Base-by-base conservation (phyloP, 2,888 invertebrate species). In the Scelioninae gen. 1 region DNA sequence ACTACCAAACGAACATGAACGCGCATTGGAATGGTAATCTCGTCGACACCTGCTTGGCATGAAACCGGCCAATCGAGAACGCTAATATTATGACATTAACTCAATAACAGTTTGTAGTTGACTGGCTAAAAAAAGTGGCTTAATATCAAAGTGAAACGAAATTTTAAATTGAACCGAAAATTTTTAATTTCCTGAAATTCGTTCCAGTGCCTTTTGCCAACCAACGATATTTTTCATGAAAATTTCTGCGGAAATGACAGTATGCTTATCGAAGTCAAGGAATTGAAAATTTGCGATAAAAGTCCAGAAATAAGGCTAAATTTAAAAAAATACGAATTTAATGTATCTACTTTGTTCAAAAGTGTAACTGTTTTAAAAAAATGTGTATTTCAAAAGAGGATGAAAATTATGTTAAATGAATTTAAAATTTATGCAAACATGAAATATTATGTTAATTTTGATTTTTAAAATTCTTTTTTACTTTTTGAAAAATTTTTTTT, bases 31-130 rank as follows among this genome's bases (percentile, higher is more conserved):
- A 62, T 43, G 45, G 63, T 78, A 79, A 79, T 79, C 51, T 53
- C 45, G 2, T 31, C 60, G 66, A 62, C 78, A 72, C 45, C 78
- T 58, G 38, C 58, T 69, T 43, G 31, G 34, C 9, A 10, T 13
- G 43, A 43, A 29, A 34, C 43, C 16, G 13, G 53, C 68, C 53
- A 38, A 47, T 43, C 47, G 53, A 76, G 60, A 68, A 55, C 76
- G 45, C 62, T 76, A 76, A 76, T 68, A 76, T 76, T 76, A 62
- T 76, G 53, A 68, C 76, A 55, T 62, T 51, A 51, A 62, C 62
- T 76, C 58, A 68, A 76, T 76, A 76, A 76, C 68, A 38, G 53
- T 15, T 34, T 63, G 55, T 74, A 74, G 63, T 55, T 63, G 55
- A 4, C 23, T 34, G 32, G 43, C 43, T 49, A 65, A 58, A 58